A percentile compares a stretch with the other conserved stretches of the same genome.
These are phyloP conservation scores for Podarcis siculus DNA, from an alignment of 2,797 vertebrate species.

Conservation along the genomic window DNA sequence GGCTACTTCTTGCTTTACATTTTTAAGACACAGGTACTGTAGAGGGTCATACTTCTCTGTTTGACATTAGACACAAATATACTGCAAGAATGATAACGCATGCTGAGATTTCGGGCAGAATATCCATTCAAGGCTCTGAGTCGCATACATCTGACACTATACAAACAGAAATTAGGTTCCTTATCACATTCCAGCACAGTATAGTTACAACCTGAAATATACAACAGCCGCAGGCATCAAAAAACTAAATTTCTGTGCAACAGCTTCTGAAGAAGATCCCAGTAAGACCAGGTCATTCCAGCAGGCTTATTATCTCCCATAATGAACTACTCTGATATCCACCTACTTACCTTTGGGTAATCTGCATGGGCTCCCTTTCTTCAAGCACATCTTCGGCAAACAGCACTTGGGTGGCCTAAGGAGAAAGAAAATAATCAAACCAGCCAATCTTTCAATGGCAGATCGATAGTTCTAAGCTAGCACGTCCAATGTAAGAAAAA, in stretches of 20 bases:
- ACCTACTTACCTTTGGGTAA: slow-evolving; percentile 74
- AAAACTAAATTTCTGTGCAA: neutral
- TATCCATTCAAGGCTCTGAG: neutral
- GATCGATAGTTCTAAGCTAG: neutral
- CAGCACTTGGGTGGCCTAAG: slow-evolving; percentile 71
- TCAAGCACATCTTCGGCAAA: slow-evolving; percentile 70
- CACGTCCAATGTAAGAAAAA: neutral
- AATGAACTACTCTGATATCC: neutral
- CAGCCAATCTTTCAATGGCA: neutral
- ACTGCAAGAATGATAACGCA: neutral
- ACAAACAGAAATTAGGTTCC: neutral
- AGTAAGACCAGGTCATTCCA: neutral
- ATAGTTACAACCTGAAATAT: neutral
- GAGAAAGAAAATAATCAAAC: slow-evolving; percentile 56
- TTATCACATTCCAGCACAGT: neutral
- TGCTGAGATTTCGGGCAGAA: neutral
- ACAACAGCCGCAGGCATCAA: neutral
- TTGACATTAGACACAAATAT: neutral
- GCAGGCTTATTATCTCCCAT: rapidly evolving
- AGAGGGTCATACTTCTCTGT: neutral
- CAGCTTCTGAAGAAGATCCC: rapidly evolving
- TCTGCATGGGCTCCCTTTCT: slow-evolving; percentile 70
- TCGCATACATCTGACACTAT: neutral
- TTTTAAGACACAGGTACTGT: neutral
- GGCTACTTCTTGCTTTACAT: slow-evolving; percentile 13